Conservation (phyloP, 2,888 invertebrate genomes). For the Drosophila lutescens region DNA sequence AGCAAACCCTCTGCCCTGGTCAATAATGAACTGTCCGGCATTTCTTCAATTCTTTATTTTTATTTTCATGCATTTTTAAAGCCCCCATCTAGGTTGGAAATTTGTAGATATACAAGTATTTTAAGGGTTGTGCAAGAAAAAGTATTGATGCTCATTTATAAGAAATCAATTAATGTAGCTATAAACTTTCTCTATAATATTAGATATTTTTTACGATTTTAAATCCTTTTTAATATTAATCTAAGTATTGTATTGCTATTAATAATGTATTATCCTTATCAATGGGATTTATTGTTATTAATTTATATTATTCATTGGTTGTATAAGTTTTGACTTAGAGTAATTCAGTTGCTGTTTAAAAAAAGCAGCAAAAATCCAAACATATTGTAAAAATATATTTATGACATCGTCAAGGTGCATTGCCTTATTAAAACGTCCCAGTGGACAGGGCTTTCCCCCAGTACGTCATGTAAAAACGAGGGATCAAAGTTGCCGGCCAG, state of each 20-base stretch:
- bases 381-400: neutral
- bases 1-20: neutral
- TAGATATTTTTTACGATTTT: too few species aligned
- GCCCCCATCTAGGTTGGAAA: neutral
- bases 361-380: neutral
- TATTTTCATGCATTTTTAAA: constrained; percentile 11
- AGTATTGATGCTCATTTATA: too few species aligned
- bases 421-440: constrained; percentile 10
- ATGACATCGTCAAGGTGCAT: neutral
- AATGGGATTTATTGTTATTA: too few species aligned
- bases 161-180: neutral
- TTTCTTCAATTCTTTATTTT: constrained; percentile 4
- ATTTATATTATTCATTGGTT: too few species aligned
- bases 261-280: too few species aligned
- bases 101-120: neutral
- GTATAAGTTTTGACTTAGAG: too few species aligned
- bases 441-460: constrained; percentile 9
- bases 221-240: too few species aligned
- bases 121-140: too few species aligned
- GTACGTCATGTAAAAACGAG: constrained; percentile 44
- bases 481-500: constrained; percentile 43
- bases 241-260: too few species aligned
- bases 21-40: neutral
- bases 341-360: too few species aligned
- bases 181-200: too few species aligned